Conservation (phyloP, 1,140 invertebrate genomes). For the Trigoniulus corallinus region DNA sequence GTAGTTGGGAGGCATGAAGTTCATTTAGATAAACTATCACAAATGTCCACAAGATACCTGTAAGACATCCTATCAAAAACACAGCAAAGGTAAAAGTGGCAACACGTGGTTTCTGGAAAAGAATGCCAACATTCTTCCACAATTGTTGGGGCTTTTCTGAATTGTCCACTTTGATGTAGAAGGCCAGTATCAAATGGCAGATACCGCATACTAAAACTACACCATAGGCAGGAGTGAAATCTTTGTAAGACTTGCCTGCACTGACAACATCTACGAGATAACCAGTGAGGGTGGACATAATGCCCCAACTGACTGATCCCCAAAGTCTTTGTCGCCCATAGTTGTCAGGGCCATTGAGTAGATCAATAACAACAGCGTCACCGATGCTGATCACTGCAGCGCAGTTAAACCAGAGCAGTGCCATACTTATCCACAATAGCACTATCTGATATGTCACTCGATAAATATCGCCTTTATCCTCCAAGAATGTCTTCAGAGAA, state of each 20-base stretch:
- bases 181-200: conserved; percentile 47
- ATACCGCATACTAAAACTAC: conserved; percentile 47
- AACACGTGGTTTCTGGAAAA: not conserved
- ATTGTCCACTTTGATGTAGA: conserved; percentile 17
- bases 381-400: conserved; percentile 3
- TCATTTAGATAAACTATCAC: conserved; percentile 10
- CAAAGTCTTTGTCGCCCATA: conserved; percentile 46
- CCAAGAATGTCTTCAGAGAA: not conserved
- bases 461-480: too few relatives aligned
- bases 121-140: not conserved
- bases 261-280: conserved; percentile 56
- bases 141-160: conserved; percentile 1
- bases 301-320: conserved; percentile 52
- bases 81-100: not conserved
- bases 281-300: conserved; percentile 53
- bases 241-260: conserved; percentile 37
- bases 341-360: not conserved
- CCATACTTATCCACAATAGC: not conserved
- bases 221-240: conserved; percentile 60
- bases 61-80: conserved; percentile 8
- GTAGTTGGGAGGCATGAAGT: conserved; percentile 32
- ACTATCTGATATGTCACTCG: not conserved
- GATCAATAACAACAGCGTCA: conserved; percentile 7
- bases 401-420: not conserved
- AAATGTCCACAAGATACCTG: conserved; percentile 10